These are phyloP conservation scores for Halictus rubicundus DNA, from an alignment of 1,140 invertebrate genomes.

Conservation along the genomic window DNA sequence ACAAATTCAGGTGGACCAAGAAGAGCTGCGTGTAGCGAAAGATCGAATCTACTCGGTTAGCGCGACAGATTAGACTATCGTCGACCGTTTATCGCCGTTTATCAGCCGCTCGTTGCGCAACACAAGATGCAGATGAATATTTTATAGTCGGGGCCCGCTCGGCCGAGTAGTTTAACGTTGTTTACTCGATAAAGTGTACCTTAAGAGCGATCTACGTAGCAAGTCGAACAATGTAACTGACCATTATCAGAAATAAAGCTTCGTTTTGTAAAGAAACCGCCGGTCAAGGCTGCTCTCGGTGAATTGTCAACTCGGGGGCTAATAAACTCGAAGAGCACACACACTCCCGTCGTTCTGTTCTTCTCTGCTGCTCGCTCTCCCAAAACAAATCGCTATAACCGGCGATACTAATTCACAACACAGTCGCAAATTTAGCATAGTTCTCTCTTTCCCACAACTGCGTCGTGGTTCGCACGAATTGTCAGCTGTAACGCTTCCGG, in stretches of 20 bases:
- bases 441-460: no score
- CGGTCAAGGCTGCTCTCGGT: neutral
- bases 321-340: neutral
- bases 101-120: slow-evolving; percentile 5
- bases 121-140: slow-evolving; percentile 51
- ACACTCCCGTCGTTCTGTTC: neutral
- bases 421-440: no score
- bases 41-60: slow-evolving; percentile 22
- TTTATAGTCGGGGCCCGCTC: slow-evolving; percentile 44
- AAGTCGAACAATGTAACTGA: slow-evolving; percentile 60
- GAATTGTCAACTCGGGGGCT: neutral
- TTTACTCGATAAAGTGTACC: slow-evolving; percentile 64
- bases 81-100: slow-evolving; percentile 43
- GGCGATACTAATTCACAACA: no score
- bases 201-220: slow-evolving; percentile 54
- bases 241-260: slow-evolving; percentile 62
- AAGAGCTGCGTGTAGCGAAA: slow-evolving; percentile 55
- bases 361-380: neutral
- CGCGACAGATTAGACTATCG: slow-evolving; percentile 29
- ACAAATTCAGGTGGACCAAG: slow-evolving; percentile 71
- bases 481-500: no score
- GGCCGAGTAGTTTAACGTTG: slow-evolving; percentile 56
- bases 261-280: slow-evolving; percentile 59
- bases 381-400: neutral
- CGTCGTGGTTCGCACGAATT: no score